These are phyloP conservation scores for Himalopsyche phryganea DNA, from an alignment of 1,140 invertebrate genomes.

Conservation along the genomic window DNA sequence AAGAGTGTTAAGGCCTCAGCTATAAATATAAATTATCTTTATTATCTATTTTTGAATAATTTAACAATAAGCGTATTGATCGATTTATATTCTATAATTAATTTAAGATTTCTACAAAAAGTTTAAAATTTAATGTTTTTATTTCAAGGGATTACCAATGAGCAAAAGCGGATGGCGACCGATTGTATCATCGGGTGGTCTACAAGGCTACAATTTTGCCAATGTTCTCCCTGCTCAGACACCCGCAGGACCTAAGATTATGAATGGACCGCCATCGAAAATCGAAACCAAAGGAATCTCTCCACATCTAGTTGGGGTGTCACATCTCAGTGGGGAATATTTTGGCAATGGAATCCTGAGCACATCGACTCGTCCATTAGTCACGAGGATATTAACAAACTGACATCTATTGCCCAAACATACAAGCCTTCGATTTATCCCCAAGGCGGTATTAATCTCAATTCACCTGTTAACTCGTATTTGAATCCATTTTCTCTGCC, in stretches of 20 bases:
- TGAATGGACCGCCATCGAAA: constrained; percentile 20
- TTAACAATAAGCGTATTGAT: too few relatives aligned
- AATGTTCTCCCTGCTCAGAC: constrained; percentile 10
- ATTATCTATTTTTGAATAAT: too few relatives aligned
- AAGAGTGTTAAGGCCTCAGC: too few relatives aligned
- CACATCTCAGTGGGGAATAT: constrained; percentile 9
- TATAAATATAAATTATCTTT: too few relatives aligned
- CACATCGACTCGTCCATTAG: constrained; percentile 44
- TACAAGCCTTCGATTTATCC: constrained; percentile 44
- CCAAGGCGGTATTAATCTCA: constrained; percentile 30
- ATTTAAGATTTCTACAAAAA: too few relatives aligned
- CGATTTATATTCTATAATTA: too few relatives aligned
- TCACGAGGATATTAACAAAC: constrained; percentile 45
- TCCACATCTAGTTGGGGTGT: constrained; percentile 13
- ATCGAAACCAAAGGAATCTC: constrained; percentile 23
- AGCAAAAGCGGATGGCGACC: constrained; percentile 51
- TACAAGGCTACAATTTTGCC: constrained; percentile 18
- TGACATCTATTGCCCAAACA: constrained; percentile 47
- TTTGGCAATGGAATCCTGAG: constrained; percentile 17
- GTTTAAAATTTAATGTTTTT: too few relatives aligned
- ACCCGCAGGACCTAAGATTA: constrained; percentile 18
- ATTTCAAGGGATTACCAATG: constrained; percentile 41
- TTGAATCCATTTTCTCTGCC: constrained; percentile 45
- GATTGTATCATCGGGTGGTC: constrained; percentile 41
- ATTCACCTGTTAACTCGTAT: constrained; percentile 48